Percentiles rank a stretch among this genome's conserved stretches.
phyloP scores from a whole-genome alignment of 2,888 invertebrate genomes.

The Gymnoscelis rufifasciata region DNA sequence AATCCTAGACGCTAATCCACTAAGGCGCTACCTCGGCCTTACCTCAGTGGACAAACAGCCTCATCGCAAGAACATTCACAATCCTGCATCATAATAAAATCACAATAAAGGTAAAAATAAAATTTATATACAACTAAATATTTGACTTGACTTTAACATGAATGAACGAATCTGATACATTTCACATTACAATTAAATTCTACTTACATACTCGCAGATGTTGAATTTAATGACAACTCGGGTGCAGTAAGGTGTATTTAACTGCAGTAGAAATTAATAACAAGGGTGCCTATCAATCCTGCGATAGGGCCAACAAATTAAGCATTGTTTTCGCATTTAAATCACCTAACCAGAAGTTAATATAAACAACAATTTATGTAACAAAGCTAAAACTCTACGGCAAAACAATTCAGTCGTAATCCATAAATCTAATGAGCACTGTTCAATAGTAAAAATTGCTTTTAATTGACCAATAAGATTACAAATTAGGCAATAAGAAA shows the following conservation, averaged over 20 bases:
- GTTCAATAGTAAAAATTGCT: background rate
- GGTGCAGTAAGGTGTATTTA: constrained; percentile 16
- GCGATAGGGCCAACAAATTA: no score
- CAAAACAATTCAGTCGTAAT: constrained; percentile 7
- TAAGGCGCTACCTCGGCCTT: background rate
- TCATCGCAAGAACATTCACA: constrained; percentile 8
- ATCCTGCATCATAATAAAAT: constrained; percentile 36
- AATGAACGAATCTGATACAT: constrained; percentile 38
- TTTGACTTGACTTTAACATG: constrained; percentile 42
- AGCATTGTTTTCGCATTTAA: no score
- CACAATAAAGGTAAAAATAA: constrained; percentile 39
- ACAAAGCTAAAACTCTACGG: background rate
- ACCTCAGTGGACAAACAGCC: background rate
- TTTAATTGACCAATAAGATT: constrained; percentile 9
- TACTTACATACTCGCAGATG: constrained; percentile 45
- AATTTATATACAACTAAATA: constrained; percentile 49
- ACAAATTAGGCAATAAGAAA: constrained; percentile 3
- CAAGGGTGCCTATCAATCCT: no score
- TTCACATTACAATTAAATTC: constrained; percentile 41
- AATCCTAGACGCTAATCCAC: no score
- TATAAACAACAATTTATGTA: background rate
- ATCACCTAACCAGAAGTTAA: background rate
- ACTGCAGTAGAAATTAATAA: background rate
- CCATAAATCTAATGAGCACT: constrained; percentile 4
- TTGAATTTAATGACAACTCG: constrained; percentile 15